phyloP scores from a whole-genome alignment of 2,797 vertebrate genomes.

The Phoxinus dragarum region DNA sequence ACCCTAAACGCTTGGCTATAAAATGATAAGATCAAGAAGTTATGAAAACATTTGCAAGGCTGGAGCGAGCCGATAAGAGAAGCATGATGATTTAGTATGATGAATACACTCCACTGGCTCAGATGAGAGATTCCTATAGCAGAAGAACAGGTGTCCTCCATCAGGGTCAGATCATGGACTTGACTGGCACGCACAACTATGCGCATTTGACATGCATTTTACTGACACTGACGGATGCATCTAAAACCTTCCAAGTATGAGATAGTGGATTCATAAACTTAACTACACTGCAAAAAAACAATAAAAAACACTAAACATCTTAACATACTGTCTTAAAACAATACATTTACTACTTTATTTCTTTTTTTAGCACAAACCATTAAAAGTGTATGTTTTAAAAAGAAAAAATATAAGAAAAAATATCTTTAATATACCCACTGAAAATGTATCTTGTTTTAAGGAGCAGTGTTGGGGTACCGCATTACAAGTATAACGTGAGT shows the following conservation, averaged over 20 bases:
- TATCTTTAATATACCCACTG: too few species aligned
- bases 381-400: too few species aligned
- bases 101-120: conserved; percentile 19
- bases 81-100: conserved; percentile 22
- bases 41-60: conserved; percentile 19
- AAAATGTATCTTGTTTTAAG: too few species aligned
- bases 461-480: too few species aligned
- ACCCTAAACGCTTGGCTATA: neutral
- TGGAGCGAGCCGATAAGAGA: conserved; percentile 5
- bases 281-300: too few species aligned
- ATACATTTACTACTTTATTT: too few species aligned
- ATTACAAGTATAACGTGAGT: too few species aligned
- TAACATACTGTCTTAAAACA: too few species aligned
- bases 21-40: conserved; percentile 15
- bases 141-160: neutral
- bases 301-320: neutral
- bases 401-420: too few species aligned
- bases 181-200: conserved; percentile 11
- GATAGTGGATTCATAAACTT: neutral
- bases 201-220: neutral
- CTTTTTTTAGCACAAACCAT: too few species aligned
- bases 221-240: neutral
- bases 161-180: conserved; percentile 20
- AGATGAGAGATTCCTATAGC: conserved; percentile 2
- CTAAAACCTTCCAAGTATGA: neutral